phyloP scores from a whole-genome alignment of 2,113 vertebrate species.

The Erythrocercus mccallii region DNA sequence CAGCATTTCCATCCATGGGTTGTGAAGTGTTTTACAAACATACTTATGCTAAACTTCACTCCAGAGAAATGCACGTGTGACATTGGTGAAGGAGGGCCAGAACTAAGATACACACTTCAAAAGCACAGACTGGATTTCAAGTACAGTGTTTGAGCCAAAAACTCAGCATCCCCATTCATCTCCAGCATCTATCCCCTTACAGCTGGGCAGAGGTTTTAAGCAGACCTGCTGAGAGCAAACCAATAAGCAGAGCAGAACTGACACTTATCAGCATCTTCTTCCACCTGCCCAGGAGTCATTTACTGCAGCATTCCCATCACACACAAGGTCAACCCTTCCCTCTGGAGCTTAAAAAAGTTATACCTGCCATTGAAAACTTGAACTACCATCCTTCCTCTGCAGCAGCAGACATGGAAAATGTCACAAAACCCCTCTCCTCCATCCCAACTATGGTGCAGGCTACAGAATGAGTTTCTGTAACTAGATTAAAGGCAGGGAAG shows the following conservation, averaged over 20 bases:
- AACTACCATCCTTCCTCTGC: background rate
- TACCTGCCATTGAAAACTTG: background rate
- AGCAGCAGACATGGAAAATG: rapidly evolving
- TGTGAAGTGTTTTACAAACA: background rate
- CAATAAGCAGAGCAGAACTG: background rate
- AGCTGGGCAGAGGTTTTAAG: background rate
- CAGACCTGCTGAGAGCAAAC: background rate
- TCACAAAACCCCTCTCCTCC: background rate
- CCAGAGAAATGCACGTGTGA: background rate
- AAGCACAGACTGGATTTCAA: background rate
- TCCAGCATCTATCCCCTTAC: background rate
- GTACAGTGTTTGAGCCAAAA: background rate
- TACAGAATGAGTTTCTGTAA: background rate
- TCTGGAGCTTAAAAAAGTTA: background rate
- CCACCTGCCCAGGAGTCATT: background rate
- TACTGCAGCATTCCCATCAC: background rate
- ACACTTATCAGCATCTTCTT: background rate
- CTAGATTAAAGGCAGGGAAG: background rate
- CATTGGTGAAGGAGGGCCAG: background rate
- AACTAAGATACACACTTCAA: background rate
- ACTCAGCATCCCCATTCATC: background rate
- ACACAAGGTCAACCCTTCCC: background rate
- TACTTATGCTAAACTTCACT: background rate
- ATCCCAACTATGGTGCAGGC: background rate
- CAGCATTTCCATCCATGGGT: background rate